phyloP scores from a whole-genome alignment of 92 coral and sea anemone species.

The Ricordea florida region DNA sequence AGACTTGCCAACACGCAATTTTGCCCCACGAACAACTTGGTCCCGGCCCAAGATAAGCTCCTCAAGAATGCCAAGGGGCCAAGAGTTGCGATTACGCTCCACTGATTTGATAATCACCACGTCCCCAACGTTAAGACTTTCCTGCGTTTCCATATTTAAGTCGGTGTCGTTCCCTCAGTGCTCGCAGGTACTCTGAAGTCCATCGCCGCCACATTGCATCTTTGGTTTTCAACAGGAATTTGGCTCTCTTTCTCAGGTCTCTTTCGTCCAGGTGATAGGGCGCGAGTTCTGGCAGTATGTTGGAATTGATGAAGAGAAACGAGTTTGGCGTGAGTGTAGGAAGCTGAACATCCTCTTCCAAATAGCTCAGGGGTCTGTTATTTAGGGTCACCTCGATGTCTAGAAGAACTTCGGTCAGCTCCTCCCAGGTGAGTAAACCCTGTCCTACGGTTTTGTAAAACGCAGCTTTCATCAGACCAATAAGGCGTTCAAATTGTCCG shows the following conservation, averaged over 20 bases:
- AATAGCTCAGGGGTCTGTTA: conserved; percentile 14
- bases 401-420: conserved; percentile 19
- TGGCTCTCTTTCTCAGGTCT: conserved; percentile 10
- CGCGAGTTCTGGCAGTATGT: conserved; percentile 19
- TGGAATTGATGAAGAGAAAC: conserved; percentile 5
- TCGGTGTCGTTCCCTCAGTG: conserved; percentile 32
- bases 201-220: conserved; percentile 42
- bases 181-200: conserved; percentile 25
- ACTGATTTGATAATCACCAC: conserved; percentile 13
- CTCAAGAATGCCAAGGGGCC: not conserved
- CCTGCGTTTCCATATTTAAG: not conserved
- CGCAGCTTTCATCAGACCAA: conserved; percentile 24
- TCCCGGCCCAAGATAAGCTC: too few relatives aligned
- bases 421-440: conserved; percentile 20
- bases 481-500: conserved; percentile 28
- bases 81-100: not conserved
- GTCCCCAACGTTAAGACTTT: not conserved
- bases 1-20: too few relatives aligned
- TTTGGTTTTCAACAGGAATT: conserved; percentile 3
- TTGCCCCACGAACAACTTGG: too few relatives aligned
- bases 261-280: not conserved
- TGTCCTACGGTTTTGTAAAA: conserved; percentile 32
- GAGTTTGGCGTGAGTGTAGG: conserved; percentile 23
- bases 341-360: conserved; percentile 18
- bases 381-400: conserved; percentile 36